phyloP scores from a whole-genome alignment of 2,888 invertebrate genomes.

The Maniola hyperantus region DNA sequence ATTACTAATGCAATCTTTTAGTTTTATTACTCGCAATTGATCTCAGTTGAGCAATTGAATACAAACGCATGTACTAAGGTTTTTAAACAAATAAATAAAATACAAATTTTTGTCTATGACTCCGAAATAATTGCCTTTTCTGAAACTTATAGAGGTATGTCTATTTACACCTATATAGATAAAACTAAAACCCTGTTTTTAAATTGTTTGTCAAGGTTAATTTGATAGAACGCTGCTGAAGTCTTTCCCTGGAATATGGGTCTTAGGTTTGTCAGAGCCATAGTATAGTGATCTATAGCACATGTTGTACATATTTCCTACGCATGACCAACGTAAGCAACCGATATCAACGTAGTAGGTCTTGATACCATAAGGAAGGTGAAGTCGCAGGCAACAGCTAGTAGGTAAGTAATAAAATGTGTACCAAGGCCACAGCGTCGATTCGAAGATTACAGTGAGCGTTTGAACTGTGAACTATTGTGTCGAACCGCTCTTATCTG shows the following conservation, averaged over 20 bases:
- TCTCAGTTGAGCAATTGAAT: slow-evolving; percentile 49
- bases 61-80: slow-evolving; percentile 42
- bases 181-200: no score
- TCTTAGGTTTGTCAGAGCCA: no score
- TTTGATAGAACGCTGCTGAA: no score
- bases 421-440: slow-evolving; percentile 74
- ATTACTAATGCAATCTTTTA: slow-evolving; percentile 25
- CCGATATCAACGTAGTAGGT: no score
- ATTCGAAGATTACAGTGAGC: slow-evolving; percentile 70
- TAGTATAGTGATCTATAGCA: no score
- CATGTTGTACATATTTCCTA: no score
- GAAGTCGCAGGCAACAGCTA: neutral
- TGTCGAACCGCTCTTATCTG: slow-evolving; percentile 51
- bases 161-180: no score
- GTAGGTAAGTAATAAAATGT: slow-evolving; percentile 55
- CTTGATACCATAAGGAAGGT: neutral
- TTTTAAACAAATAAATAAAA: slow-evolving; percentile 29
- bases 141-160: no score
- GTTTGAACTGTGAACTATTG: slow-evolving; percentile 78
- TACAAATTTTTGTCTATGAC: neutral
- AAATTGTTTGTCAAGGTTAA: no score
- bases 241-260: no score
- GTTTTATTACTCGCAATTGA: slow-evolving; percentile 34
- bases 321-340: no score
- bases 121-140: no score